Base-by-base conservation (phyloP, 1,140 invertebrate genomes). In the Lethrus apterus region DNA sequence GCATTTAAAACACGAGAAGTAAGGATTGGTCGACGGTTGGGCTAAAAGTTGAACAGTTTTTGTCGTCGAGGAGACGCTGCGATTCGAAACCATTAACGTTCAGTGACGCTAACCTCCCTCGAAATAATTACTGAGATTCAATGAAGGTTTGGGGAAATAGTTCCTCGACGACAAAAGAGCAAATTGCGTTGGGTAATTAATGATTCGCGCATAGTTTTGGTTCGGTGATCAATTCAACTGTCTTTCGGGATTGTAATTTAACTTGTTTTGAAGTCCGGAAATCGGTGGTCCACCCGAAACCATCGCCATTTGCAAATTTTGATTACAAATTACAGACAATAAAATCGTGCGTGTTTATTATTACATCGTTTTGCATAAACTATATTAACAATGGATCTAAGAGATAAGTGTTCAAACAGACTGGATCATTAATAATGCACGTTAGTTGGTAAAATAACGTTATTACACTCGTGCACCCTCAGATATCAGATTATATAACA, bases 121-220 rank as follows among this genome's bases (percentile, higher is more conserved):
- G 52, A 57, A 57, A 55, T 55, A 57, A 57, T 57, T 52, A 57
- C 52, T 57, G 52, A 57, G 52, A 57, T 57, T 57, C 55, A 55
- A 57, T 55, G 55, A 55, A 55, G 51, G 51, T 42, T 46, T n/a
- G n/a, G n/a, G 55, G 52, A 47, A 52, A 55, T 57, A 52, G 55
- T 52, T 55, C n/a, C 41, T 24, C 26, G 40, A 47, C 47, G 55
- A 57, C 55, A 57, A 57, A 57, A 57, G 55, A 55, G 52, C 52
- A 57, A 57, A 57, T 57, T 57, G 55, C 55, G 55, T 50, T 34
- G 30, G 41, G 55, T 57, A 57, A 57, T 57, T 57, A 57, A 55
- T 57, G 55, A 57, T 55, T 57, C 55, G 55, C 50, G 52, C 55
- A 57, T 57, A 57, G 55, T 57, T 57, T 57, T 54, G 52, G 55